Percentiles rank a stretch among this genome's conserved stretches.
phyloP scores from a whole-genome alignment of 1,140 invertebrate genomes.

The Eciton burchellii region DNA sequence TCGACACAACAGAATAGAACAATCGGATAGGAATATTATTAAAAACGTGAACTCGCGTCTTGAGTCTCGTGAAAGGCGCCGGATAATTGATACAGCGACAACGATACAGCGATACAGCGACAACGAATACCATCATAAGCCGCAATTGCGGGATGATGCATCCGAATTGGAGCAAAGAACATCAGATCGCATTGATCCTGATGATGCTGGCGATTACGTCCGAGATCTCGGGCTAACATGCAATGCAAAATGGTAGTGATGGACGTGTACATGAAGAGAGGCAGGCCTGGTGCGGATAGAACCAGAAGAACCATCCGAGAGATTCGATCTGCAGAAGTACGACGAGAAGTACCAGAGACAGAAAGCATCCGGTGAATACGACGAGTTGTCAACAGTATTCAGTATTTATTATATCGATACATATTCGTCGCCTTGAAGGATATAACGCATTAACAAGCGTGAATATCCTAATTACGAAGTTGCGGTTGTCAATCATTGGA shows the following conservation, averaged over 20 bases:
- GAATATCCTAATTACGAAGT: too few species aligned
- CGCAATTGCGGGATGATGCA: not conserved
- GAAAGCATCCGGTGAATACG: not conserved
- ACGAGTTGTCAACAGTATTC: too few species aligned
- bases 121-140: not conserved
- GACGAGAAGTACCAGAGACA: slow-evolving; percentile 1
- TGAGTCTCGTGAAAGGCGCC: not conserved
- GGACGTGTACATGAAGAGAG: slow-evolving; percentile 28
- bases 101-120: not conserved
- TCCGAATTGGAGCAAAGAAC: not conserved
- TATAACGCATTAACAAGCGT: too few species aligned
- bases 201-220: not conserved
- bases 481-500: too few species aligned
- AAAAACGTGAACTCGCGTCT: slow-evolving; percentile 54
- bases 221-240: slow-evolving; percentile 5
- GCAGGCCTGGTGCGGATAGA: slow-evolving; percentile 14
- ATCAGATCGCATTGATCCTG: not conserved
- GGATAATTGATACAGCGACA: not conserved
- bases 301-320: slow-evolving; percentile 25
- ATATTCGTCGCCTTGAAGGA: too few species aligned
- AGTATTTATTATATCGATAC: too few species aligned
- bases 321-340: slow-evolving; percentile 17
- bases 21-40: slow-evolving; percentile 62
- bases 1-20: slow-evolving; percentile 64
- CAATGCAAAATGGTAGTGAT: slow-evolving; percentile 38